A percentile compares a stretch with the other conserved stretches of the same genome.
Evolutionary conservation across 2,797 vertebrate genomes (phyloP).

Genomic region (Delichon dasypus): DNA sequence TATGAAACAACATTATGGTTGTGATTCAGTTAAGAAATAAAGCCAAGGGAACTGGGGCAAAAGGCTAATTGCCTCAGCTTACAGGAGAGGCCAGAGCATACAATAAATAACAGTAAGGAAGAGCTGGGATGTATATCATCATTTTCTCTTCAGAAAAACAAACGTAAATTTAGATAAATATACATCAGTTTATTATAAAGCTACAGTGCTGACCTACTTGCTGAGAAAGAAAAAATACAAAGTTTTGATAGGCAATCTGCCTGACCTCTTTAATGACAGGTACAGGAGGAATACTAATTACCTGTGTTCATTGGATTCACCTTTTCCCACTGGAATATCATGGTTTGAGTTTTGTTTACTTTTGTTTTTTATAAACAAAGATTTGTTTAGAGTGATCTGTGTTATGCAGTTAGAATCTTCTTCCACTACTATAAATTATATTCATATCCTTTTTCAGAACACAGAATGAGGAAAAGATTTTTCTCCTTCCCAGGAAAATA

Average conservation of each 20-base stretch:
- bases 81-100: slow-evolving; percentile 32
- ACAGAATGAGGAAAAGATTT: neutral
- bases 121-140: slow-evolving; percentile 10
- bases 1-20: slow-evolving; percentile 30
- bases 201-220: neutral
- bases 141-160: slow-evolving; percentile 43
- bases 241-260: neutral
- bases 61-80: slow-evolving; percentile 64
- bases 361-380: neutral
- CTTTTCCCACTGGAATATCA: neutral
- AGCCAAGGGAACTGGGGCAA: slow-evolving; percentile 44
- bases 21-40: slow-evolving; percentile 42
- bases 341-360: neutral
- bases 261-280: neutral
- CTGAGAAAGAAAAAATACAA: neutral
- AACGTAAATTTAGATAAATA: slow-evolving; percentile 46
- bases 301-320: neutral
- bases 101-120: slow-evolving; percentile 50
- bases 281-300: neutral
- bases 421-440: neutral
- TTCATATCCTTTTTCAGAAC: neutral
- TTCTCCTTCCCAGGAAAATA: neutral
- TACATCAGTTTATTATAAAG: neutral
- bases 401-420: neutral
- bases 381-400: neutral